Conservation (phyloP, 2,113 vertebrate species). For the Gavialis gangeticus region DNA sequence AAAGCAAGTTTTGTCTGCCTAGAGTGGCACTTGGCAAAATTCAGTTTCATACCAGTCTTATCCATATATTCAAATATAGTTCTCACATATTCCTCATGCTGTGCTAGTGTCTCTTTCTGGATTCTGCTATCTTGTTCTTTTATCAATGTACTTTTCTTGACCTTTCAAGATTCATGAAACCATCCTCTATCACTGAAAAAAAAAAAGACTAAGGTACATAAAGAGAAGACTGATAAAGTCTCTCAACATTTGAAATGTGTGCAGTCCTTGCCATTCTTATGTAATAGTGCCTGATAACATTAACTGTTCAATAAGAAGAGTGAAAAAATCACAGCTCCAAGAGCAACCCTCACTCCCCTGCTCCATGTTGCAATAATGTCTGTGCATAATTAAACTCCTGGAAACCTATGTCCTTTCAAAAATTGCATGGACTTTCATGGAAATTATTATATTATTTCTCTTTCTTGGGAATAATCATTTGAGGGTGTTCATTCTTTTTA, state of each 20-base stretch:
- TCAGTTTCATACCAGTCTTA: neutral
- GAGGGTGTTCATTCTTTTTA: neutral
- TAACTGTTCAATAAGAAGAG: neutral
- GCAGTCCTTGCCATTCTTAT: conserved; percentile 35
- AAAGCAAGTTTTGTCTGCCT: conserved; percentile 15
- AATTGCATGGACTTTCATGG: neutral
- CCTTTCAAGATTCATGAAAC: conserved; percentile 27
- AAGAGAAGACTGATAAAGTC: conserved; percentile 16
- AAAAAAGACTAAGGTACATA: conserved; percentile 6
- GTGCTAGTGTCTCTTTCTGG: conserved; percentile 1
- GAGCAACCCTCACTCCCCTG: neutral
- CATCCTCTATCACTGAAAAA: neutral
- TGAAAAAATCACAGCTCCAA: neutral
- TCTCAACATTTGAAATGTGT: conserved; percentile 16
- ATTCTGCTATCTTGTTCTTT: neutral
- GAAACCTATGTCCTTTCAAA: neutral
- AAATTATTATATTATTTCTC: neutral
- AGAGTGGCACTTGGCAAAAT: conserved; percentile 27
- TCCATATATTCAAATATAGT: neutral
- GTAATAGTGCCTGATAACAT: neutral
- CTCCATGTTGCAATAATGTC: neutral
- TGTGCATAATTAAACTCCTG: conserved; percentile 11
- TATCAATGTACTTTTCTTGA: neutral
- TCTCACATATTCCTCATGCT: conserved; percentile 4
- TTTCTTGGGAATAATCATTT: neutral